These are phyloP conservation scores for Hydractinia echinata DNA, from an alignment of 30 jellyfish, hydroid and myxozoan species.

Conservation along the genomic window DNA sequence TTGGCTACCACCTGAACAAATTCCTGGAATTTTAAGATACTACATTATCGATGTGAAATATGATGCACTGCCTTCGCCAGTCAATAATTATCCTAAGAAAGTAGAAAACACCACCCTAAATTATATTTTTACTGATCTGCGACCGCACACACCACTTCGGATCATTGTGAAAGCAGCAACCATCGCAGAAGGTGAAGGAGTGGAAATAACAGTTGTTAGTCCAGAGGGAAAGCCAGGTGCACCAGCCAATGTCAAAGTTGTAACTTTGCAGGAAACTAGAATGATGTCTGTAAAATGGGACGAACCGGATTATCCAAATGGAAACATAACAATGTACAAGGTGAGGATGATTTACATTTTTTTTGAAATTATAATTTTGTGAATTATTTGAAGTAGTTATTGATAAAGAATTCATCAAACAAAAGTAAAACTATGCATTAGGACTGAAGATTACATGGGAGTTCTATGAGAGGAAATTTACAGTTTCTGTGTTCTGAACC, in stretches of 20 bases:
- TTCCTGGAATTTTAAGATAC: conserved; percentile 20
- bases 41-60: background rate
- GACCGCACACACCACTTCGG: background rate
- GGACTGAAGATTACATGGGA: no score
- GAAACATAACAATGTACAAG: conserved; percentile 45
- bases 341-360: conserved; percentile 17
- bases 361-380: background rate
- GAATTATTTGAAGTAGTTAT: no score
- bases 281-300: conserved; percentile 48
- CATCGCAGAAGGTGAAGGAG: conserved; percentile 9
- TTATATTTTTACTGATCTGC: background rate
- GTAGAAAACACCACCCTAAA: background rate
- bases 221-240: conserved; percentile 55
- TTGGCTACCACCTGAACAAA: conserved; percentile 19
- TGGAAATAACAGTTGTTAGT: background rate
- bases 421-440: no score
- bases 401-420: no score
- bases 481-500: no score
- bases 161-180: conserved; percentile 13
- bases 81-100: background rate
- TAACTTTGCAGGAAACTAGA: conserved; percentile 24
- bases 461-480: no score
- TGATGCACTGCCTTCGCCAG: background rate
- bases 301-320: conserved; percentile 53
- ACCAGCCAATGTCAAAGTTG: conserved; percentile 46